Evolutionary conservation across 2,797 vertebrate genomes (phyloP), one percentile per base, ranked within the genome.

Genomic region (Microctenopoma lineatum): DNA sequence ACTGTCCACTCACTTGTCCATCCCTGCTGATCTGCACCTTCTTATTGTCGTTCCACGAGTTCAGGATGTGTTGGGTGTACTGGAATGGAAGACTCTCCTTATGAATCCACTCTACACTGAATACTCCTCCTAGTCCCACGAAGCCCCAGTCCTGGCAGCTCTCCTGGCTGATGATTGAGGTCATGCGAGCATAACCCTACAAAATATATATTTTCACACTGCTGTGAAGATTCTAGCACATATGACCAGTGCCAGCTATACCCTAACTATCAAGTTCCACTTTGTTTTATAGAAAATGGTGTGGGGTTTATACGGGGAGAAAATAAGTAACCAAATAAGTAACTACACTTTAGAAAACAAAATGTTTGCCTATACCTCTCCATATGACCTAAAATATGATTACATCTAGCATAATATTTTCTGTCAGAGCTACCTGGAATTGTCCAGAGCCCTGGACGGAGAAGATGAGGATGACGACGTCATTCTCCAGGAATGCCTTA

Each of bases 1-100:
- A 34, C 32, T 34, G 8, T 34, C 9, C 32, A 26, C 75, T 70
- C 89, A 99, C 97, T 95, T 99, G 97, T 64, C 96, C 96, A 61
- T 99, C 97, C 80, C 96, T 92, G 94, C 97, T 98, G 85, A 97
- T 95, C 75, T 98, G 96, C 13, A 98, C 96, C 88, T 93, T 96
- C 87, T 96, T 97, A 84, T 95, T 96, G 82, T 96, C 94, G 38
- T 97, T 98, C 96, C 96, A 98, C 14, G 94, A 95, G 85, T 98
- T 99, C 38, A 95, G 88, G 46, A 98, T 94, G 73, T 96, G 95
- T 5, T 96, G 95, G 14, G 96, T 91, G 75, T 85, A 90, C 16
- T 95, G 94, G 88, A 98, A 98, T 36, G 96, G 92, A 70, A 98
- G 89, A 59, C 82, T 95, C 80, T 97, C 95, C 77, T 93, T 97